Percentiles rank a stretch among this genome's conserved stretches.
These are phyloP conservation scores for Drosophila prostipennis DNA, from an alignment of 2,888 invertebrate genomes.

Conservation along the genomic window DNA sequence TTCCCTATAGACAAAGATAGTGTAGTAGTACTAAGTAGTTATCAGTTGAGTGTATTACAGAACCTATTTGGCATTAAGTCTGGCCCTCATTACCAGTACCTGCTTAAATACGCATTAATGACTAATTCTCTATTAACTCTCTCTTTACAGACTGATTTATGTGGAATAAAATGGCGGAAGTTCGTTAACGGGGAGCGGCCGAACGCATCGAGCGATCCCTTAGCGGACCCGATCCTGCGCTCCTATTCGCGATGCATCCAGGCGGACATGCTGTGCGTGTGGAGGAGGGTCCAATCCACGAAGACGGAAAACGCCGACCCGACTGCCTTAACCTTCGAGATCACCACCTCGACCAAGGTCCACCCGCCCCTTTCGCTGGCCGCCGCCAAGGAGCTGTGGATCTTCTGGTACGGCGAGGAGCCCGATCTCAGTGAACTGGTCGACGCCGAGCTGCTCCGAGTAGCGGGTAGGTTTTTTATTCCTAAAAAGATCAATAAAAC, in stretches of 20 bases:
- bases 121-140: conserved; percentile 9
- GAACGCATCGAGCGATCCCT: conserved; percentile 87
- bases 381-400: conserved; percentile 98
- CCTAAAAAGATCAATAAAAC: no score
- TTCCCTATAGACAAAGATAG: conserved; percentile 9
- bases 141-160: conserved; percentile 95
- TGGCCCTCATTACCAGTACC: not conserved
- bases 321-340: conserved; percentile 85
- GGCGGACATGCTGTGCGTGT: conserved; percentile 98
- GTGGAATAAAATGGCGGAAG: conserved; percentile 99
- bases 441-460: conserved; percentile 93
- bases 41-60: conserved; percentile 10
- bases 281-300: conserved; percentile 93
- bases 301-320: conserved; percentile 85
- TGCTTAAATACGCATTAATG: conserved; percentile 7
- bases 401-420: conserved; percentile 99
- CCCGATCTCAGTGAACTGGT: conserved; percentile 94
- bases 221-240: conserved; percentile 95
- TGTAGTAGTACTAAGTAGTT: conserved; percentile 2
- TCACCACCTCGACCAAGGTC: conserved; percentile 84
- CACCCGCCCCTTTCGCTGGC: conserved; percentile 92
- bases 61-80: conserved; percentile 15
- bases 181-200: conserved; percentile 90
- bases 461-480: conserved; percentile 89
- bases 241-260: conserved; percentile 96